Evolutionary conservation across 30 jellyfish, hydroid and myxozoan species (phyloP).

Genomic region (Aurelia aurita complex sp. Pacific): DNA sequence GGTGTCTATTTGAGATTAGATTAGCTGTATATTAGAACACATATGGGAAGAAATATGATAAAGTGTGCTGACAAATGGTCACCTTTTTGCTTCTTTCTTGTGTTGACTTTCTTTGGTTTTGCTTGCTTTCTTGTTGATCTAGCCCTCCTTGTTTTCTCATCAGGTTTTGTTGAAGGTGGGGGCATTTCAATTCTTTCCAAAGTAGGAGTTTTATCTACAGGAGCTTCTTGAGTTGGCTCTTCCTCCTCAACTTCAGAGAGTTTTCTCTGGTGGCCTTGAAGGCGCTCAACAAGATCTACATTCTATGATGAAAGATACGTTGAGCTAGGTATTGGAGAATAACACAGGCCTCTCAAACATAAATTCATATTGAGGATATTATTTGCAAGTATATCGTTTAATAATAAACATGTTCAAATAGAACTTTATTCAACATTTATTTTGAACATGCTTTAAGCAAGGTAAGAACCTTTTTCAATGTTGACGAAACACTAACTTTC

Average conservation of each 20-base stretch:
- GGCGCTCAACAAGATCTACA: slow-evolving; percentile 13
- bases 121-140: neutral
- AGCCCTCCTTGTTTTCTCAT: neutral
- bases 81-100: slow-evolving; percentile 1
- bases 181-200: neutral
- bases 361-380: too few species aligned
- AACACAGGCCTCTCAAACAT: too few species aligned
- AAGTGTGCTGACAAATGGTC: neutral
- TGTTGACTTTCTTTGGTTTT: neutral
- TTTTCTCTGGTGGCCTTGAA: neutral
- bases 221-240: neutral
- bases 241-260: neutral
- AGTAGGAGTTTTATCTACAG: neutral
- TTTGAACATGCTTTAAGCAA: too few species aligned
- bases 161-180: neutral
- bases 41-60: too few species aligned
- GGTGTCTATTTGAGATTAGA: too few species aligned
- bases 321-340: too few species aligned
- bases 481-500: too few species aligned
- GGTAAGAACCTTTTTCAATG: too few species aligned
- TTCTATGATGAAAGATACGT: neutral
- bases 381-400: too few species aligned
- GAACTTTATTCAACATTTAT: too few species aligned
- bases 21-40: too few species aligned
- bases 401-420: too few species aligned